phyloP scores from a whole-genome alignment of 2,888 invertebrate genomes.

The Meiosimyza decipiens region DNA sequence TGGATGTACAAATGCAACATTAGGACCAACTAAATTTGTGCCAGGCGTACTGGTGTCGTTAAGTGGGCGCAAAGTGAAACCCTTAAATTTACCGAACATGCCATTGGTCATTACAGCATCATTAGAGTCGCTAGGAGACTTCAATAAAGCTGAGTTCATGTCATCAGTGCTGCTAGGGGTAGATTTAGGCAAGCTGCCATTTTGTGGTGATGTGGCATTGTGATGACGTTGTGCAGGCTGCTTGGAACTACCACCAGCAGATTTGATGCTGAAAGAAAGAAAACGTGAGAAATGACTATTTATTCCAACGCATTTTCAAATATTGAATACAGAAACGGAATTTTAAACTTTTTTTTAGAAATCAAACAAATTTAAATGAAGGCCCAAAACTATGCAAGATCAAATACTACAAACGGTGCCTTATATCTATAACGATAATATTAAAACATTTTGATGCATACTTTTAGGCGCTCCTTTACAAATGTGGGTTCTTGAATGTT shows the following conservation, averaged over 20 bases:
- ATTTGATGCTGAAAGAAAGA: slow-evolving; percentile 59
- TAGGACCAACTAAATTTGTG: slow-evolving; percentile 62
- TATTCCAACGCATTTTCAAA: neutral
- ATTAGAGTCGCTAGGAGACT: slow-evolving; percentile 70
- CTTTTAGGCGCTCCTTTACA: too few relatives aligned
- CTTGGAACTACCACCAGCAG: slow-evolving; percentile 50
- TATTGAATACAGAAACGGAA: slow-evolving; percentile 10
- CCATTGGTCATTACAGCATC: slow-evolving; percentile 70
- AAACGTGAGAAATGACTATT: neutral
- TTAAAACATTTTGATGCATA: too few relatives aligned
- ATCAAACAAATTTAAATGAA: neutral
- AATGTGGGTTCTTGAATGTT: too few relatives aligned
- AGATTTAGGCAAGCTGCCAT: slow-evolving; percentile 66
- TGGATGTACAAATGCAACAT: slow-evolving; percentile 70
- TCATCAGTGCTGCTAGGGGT: slow-evolving; percentile 75
- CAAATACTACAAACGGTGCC: too few relatives aligned
- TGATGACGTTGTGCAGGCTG: slow-evolving; percentile 58
- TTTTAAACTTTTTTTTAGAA: neutral
- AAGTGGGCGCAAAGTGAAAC: slow-evolving; percentile 75
- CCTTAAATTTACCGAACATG: slow-evolving; percentile 88
- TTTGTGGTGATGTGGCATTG: slow-evolving; percentile 45
- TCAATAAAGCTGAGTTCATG: slow-evolving; percentile 76
- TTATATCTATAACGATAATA: too few relatives aligned
- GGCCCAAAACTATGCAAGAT: too few relatives aligned
- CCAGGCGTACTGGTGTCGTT: slow-evolving; percentile 58